Evolutionary conservation across 2,888 invertebrate species (phyloP).

Genomic region (Nymphalis polychloros): DNA sequence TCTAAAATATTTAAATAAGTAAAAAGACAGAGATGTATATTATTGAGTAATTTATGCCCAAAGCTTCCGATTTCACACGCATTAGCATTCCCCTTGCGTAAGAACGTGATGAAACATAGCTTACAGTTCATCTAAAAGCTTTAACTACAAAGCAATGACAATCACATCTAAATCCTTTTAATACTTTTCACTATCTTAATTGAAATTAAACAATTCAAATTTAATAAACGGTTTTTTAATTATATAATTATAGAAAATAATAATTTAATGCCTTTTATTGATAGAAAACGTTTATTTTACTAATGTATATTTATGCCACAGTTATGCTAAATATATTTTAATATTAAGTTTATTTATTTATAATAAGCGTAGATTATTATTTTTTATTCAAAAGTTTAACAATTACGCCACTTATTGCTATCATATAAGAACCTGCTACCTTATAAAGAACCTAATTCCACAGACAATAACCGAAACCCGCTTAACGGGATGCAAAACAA

Average conservation of each 20-base stretch:
- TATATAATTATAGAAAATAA: no score
- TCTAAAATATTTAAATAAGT: no score
- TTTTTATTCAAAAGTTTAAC: background rate
- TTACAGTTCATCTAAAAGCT: background rate
- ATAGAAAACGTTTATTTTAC: no score
- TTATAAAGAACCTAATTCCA: conserved; percentile 39
- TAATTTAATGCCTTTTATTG: no score
- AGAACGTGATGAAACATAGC: conserved; percentile 6
- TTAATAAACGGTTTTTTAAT: background rate
- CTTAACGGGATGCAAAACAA: conserved; percentile 70
- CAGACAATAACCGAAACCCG: conserved; percentile 43
- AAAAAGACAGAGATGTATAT: background rate
- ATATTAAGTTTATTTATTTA: background rate
- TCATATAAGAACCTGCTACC: no score
- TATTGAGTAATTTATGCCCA: background rate
- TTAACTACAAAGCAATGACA: background rate
- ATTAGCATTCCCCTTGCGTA: background rate
- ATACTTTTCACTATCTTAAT: background rate
- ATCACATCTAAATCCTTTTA: background rate
- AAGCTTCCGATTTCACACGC: background rate
- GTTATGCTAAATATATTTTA: no score
- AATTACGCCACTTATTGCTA: conserved; percentile 14
- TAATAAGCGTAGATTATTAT: background rate
- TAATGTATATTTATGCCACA: no score
- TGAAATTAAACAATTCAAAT: background rate